These are phyloP conservation scores for Dicrurus megarhynchus DNA, from an alignment of 2,113 vertebrate genomes.

Conservation along the genomic window DNA sequence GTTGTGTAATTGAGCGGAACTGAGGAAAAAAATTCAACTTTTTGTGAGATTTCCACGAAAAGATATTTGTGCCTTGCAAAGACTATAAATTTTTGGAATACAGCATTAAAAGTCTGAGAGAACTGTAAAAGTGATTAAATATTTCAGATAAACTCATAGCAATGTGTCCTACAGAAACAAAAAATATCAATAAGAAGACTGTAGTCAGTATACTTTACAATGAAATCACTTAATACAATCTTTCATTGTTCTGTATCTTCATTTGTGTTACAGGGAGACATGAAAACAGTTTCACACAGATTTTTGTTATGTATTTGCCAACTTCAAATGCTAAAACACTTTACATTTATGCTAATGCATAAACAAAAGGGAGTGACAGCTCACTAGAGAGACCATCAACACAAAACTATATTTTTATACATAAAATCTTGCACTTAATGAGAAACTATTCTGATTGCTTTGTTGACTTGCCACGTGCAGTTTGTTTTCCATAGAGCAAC, in stretches of 20 bases:
- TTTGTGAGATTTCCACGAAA: background rate
- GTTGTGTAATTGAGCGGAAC: slow-evolving; percentile 32
- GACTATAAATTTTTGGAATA: background rate
- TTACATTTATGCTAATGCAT: background rate
- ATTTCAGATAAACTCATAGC: background rate
- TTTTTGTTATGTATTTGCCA: background rate
- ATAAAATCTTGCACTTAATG: background rate
- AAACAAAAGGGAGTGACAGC: background rate
- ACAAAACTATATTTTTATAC: background rate
- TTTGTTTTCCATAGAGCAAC: background rate
- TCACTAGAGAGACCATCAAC: background rate
- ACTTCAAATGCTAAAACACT: background rate
- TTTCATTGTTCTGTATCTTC: background rate
- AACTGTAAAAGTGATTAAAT: background rate
- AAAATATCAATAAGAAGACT: background rate
- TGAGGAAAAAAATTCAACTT: background rate
- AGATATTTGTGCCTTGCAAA: background rate
- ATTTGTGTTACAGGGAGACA: background rate
- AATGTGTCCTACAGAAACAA: background rate
- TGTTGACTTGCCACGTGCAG: background rate
- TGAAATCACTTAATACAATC: background rate
- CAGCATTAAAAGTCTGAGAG: background rate
- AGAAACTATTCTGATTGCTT: background rate
- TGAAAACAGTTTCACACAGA: background rate
- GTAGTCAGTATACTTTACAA: background rate